phyloP scores from a whole-genome alignment of 2,113 vertebrate species.

The Edolisoma coerulescens region DNA sequence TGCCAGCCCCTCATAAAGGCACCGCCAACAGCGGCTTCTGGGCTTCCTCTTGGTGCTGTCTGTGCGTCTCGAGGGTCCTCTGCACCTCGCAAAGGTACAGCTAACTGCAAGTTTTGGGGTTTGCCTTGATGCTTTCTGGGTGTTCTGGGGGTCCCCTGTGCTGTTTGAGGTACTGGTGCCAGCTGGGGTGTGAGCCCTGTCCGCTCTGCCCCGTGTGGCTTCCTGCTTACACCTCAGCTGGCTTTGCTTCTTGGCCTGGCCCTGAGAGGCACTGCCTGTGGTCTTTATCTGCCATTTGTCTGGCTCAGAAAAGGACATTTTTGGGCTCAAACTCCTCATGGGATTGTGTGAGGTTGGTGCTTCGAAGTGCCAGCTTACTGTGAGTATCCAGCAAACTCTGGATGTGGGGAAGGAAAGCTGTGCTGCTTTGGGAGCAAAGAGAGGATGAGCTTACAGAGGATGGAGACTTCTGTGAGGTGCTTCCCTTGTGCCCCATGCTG shows the following conservation, averaged over 20 bases:
- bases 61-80: rapidly evolving
- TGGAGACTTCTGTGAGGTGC: background rate
- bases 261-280: rapidly evolving
- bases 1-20: rapidly evolving
- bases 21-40: rapidly evolving
- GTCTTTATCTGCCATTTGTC: rapidly evolving
- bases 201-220: background rate
- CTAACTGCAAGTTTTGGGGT: no score
- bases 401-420: background rate
- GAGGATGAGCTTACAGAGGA: rapidly evolving
- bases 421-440: background rate
- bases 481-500: rapidly evolving
- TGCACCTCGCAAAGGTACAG: rapidly evolving
- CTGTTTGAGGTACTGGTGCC: rapidly evolving
- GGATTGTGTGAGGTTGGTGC: background rate
- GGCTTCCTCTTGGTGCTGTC: rapidly evolving
- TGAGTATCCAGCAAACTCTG: rapidly evolving
- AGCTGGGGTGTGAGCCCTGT: rapidly evolving
- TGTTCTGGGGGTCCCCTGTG: rapidly evolving
- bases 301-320: background rate
- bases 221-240: rapidly evolving
- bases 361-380: rapidly evolving
- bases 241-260: background rate
- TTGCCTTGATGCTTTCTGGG: rapidly evolving
- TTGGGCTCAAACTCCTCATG: background rate